phyloP scores from a whole-genome alignment of 1,140 invertebrate species.

The Drosophila simulans region DNA sequence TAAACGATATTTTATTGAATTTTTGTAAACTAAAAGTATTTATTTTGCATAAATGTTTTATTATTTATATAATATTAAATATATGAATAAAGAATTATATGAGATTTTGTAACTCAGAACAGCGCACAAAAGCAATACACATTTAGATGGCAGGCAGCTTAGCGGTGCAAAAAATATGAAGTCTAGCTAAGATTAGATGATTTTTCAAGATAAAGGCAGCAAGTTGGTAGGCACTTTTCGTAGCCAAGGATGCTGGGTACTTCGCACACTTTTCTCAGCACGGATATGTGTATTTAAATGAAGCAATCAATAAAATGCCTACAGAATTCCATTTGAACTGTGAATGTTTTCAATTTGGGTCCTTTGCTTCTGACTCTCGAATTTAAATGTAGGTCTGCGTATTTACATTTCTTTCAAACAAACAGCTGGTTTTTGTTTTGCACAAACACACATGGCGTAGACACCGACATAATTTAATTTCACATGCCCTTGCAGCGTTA shows the following conservation, averaged over 20 bases:
- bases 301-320: constrained; percentile 74
- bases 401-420: constrained; percentile 61
- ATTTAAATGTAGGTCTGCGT: constrained; percentile 15
- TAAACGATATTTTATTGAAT: too few relatives aligned
- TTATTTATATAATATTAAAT: too few relatives aligned
- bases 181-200: constrained; percentile 80
- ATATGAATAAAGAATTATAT: neutral
- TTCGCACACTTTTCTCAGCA: neutral
- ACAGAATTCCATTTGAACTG: constrained; percentile 49
- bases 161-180: constrained; percentile 80
- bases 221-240: constrained; percentile 56
- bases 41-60: too few relatives aligned
- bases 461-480: constrained; percentile 70
- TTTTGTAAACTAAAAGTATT: too few relatives aligned
- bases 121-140: constrained; percentile 21
- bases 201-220: constrained; percentile 76
- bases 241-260: neutral
- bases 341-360: constrained; percentile 33
- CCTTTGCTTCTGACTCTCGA: constrained; percentile 40
- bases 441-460: constrained; percentile 23
- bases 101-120: constrained; percentile 19
- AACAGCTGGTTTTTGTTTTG: constrained; percentile 56
- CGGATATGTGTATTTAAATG: constrained; percentile 60
- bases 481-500: constrained; percentile 62
- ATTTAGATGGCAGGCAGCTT: constrained; percentile 73